Percentiles rank a stretch among this genome's conserved stretches.
Conservation (phyloP, 2,113 vertebrate genomes). For the Puma concolor region DNA sequence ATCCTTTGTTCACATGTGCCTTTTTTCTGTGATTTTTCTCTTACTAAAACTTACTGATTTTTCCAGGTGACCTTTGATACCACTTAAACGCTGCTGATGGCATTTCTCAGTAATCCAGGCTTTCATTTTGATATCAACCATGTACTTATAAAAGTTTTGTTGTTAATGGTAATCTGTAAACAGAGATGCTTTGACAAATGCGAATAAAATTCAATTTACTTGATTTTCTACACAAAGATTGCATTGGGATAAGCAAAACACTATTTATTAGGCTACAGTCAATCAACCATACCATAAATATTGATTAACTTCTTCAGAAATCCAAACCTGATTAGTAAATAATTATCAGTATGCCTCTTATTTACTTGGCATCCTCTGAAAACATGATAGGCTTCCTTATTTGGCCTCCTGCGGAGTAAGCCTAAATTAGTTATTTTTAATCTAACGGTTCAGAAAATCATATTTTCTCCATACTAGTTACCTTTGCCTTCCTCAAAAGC, state of each 20-base stretch:
- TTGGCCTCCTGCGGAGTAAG: not conserved
- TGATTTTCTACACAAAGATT: not conserved
- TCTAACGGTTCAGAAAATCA: not conserved
- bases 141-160: not conserved
- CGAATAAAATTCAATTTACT: not conserved
- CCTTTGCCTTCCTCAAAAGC: not conserved
- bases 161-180: not conserved
- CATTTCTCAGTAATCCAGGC: not conserved
- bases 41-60: not conserved
- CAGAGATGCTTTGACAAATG: not conserved
- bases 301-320: not conserved
- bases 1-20: not conserved
- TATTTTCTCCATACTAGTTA: not conserved
- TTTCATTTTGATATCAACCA: not conserved
- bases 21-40: not conserved
- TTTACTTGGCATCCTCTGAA: not conserved
- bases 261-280: not conserved
- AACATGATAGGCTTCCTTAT: not conserved
- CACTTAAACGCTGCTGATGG: not conserved
- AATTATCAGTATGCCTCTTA: not conserved
- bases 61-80: not conserved
- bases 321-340: not conserved
- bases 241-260: not conserved
- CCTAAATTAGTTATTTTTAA: not conserved
- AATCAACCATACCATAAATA: not conserved